phyloP scores from a whole-genome alignment of 2,888 invertebrate genomes.

The Acleris literana region DNA sequence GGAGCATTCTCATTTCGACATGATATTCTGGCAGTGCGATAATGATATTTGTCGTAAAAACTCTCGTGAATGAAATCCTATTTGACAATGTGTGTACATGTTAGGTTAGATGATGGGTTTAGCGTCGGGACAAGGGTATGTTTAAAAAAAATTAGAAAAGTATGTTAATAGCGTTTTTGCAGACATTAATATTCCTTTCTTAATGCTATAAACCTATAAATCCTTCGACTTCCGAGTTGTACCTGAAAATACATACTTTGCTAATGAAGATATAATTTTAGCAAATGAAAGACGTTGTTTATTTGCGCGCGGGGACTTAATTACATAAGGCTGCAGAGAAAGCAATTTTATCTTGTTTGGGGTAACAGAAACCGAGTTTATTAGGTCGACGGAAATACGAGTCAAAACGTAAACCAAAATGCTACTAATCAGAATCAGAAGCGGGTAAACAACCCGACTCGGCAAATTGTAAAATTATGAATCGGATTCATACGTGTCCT shows the following conservation, averaged over 20 bases:
- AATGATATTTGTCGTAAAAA: constrained; percentile 71
- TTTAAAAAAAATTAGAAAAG: too few species aligned
- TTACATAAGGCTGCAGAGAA: constrained; percentile 33
- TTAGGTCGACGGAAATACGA: constrained; percentile 33
- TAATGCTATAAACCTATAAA: not conserved
- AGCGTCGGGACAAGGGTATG: not conserved
- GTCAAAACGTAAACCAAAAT: constrained; percentile 34
- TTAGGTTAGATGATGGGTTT: constrained; percentile 11
- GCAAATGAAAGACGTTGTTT: constrained; percentile 37
- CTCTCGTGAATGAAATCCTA: constrained; percentile 39
- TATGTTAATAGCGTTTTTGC: too few species aligned
- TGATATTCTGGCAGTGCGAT: constrained; percentile 71
- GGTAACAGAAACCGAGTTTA: constrained; percentile 35
- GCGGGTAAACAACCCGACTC: constrained; percentile 27
- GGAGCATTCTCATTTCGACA: constrained; percentile 74
- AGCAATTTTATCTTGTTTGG: constrained; percentile 38
- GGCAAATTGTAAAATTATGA: constrained; percentile 18
- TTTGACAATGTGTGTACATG: constrained; percentile 24
- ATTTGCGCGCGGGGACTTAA: constrained; percentile 37
- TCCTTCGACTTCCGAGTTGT: constrained; percentile 12
- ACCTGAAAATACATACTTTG: constrained; percentile 18
- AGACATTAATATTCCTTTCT: too few species aligned
- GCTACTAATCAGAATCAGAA: constrained; percentile 35
- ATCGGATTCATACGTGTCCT: constrained; percentile 4
- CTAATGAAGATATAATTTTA: constrained; percentile 30